Conservation (phyloP, 1,140 invertebrate genomes). For the Aphelinus certus region DNA sequence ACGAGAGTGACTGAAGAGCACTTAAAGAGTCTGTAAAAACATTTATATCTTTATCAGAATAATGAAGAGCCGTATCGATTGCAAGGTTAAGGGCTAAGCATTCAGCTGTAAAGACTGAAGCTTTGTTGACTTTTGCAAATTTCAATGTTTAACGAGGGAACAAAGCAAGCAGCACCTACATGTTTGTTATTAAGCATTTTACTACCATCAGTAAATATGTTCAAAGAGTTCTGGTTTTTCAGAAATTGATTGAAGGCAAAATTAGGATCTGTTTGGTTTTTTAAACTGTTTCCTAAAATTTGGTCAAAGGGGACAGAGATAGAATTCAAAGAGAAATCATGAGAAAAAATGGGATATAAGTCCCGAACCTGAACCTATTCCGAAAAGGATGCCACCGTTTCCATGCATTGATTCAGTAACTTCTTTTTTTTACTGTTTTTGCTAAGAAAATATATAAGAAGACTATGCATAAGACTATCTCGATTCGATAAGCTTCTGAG, state of each 20-base stretch:
- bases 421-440: background rate
- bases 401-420: too few species aligned
- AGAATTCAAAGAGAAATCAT: too few species aligned
- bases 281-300: background rate
- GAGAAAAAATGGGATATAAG: background rate
- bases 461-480: background rate
- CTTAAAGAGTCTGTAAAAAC: background rate
- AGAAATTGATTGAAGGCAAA: too few species aligned
- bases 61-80: too few species aligned
- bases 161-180: background rate
- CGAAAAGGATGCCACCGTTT: background rate
- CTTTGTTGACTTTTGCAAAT: too few species aligned
- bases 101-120: too few species aligned
- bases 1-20: background rate
- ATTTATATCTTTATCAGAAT: too few species aligned
- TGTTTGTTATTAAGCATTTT: background rate
- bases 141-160: too few species aligned
- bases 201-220: slow-evolving; percentile 3
- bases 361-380: background rate
- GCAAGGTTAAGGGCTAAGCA: too few species aligned
- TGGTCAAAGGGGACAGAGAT: background rate
- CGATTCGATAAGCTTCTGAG: background rate
- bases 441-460: background rate
- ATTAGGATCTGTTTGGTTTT: too few species aligned
- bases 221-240: too few species aligned